phyloP scores from a whole-genome alignment of 1,140 invertebrate species.

The Pissodes strobi region DNA sequence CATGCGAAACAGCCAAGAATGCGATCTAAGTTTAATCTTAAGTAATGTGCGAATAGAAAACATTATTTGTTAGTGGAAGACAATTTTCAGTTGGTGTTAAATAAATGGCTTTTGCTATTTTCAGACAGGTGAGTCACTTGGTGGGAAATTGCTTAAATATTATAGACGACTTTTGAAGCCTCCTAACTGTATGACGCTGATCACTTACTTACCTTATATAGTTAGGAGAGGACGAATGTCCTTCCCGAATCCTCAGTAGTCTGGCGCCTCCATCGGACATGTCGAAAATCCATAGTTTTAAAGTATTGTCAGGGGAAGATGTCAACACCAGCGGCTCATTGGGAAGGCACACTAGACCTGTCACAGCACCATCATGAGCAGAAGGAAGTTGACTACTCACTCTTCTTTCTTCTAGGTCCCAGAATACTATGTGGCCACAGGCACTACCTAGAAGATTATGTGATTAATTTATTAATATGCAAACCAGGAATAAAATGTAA shows the following conservation, averaged over 20 bases:
- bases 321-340: slow-evolving; percentile 89
- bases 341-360: slow-evolving; percentile 80
- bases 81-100: too few relatives aligned
- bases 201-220: slow-evolving; percentile 26
- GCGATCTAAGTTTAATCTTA: too few relatives aligned
- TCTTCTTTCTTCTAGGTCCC: slow-evolving; percentile 88
- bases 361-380: slow-evolving; percentile 73
- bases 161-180: not conserved
- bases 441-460: slow-evolving; percentile 65
- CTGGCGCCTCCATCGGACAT: slow-evolving; percentile 85
- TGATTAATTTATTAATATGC: too few relatives aligned
- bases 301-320: slow-evolving; percentile 91
- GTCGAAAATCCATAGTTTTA: slow-evolving; percentile 97
- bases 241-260: slow-evolving; percentile 77
- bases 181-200: not conserved
- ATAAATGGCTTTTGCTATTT: too few relatives aligned
- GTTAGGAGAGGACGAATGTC: slow-evolving; percentile 32
- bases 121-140: too few relatives aligned
- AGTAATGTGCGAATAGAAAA: too few relatives aligned
- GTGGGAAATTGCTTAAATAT: not conserved
- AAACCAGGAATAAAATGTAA: too few relatives aligned
- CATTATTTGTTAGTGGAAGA: too few relatives aligned
- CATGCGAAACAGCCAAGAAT: too few relatives aligned
- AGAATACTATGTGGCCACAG: slow-evolving; percentile 84
- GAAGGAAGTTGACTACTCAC: slow-evolving; percentile 74